A percentile compares a stretch with the other conserved stretches of the same genome.
phyloP scores from a whole-genome alignment of 2,113 vertebrate species.

The Muscicapa adusta region DNA sequence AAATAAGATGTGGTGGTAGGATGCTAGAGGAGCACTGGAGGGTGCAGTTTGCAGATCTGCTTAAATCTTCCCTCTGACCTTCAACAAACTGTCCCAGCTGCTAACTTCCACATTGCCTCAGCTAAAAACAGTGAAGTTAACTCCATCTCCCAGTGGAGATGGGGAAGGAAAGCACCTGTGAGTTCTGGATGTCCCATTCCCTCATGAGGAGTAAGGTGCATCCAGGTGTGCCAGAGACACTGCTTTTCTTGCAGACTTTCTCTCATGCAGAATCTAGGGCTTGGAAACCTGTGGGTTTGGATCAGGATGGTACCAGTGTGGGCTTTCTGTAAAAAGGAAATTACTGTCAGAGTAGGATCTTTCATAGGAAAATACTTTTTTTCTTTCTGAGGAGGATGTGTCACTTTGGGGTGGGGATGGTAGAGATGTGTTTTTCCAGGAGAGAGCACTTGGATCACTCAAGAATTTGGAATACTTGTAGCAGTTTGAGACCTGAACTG shows the following conservation, averaged over 20 bases:
- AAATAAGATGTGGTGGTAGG: neutral
- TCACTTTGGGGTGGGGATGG: neutral
- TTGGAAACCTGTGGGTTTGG: neutral
- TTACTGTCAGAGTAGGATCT: neutral
- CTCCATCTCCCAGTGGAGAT: neutral
- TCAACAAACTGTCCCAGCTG: neutral
- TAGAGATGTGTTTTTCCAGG: neutral
- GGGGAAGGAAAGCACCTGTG: neutral
- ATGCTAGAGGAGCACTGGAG: neutral
- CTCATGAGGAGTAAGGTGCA: too few relatives aligned
- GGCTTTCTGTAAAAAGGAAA: neutral
- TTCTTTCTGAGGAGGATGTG: neutral
- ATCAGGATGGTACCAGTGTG: neutral
- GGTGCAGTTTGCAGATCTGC: neutral
- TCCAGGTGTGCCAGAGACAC: neutral
- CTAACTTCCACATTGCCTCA: neutral
- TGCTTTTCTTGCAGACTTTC: neutral
- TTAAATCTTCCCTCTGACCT: neutral
- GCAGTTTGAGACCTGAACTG: neutral
- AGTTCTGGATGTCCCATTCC: accelerated
- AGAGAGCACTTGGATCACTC: neutral
- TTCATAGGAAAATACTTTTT: neutral
- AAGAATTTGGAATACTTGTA: neutral
- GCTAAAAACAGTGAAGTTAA: neutral
- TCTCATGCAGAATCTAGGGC: neutral